A percentile compares a stretch with the other conserved stretches of the same genome.
Evolutionary conservation across 1,140 invertebrate genomes (phyloP).

Genomic region (Akabosia matsudoensis): DNA sequence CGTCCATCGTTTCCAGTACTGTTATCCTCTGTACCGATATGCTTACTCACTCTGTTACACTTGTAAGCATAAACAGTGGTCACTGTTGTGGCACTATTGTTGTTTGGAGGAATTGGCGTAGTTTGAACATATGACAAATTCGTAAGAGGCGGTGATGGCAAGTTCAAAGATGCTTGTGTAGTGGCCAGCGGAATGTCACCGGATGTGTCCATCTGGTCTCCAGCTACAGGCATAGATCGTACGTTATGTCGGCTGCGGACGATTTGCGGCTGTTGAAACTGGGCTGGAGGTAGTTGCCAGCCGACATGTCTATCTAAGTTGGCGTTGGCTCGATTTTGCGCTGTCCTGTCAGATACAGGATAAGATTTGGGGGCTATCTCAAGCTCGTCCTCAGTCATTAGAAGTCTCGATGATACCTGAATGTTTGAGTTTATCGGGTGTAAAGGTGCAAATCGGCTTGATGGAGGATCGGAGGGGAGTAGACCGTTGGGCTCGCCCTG

Average conservation of each 20-base stretch:
- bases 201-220: not conserved
- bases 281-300: not conserved
- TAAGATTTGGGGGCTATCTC: not conserved
- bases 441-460: not conserved
- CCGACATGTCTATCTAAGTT: not conserved
- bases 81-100: not conserved
- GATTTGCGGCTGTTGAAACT: not conserved
- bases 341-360: not conserved
- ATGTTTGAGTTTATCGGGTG: not conserved
- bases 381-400: not conserved
- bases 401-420: not conserved
- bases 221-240: not conserved
- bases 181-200: not conserved
- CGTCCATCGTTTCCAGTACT: not conserved
- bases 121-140: too few relatives aligned
- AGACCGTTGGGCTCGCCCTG: not conserved
- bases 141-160: not conserved
- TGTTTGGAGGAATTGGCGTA: too few relatives aligned
- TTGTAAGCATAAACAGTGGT: constrained; percentile 10
- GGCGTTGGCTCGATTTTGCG: not conserved
- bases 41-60: not conserved
- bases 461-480: not conserved
- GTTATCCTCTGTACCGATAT: not conserved
- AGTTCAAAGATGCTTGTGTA: not conserved
- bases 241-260: not conserved